A percentile compares a stretch with the other conserved stretches of the same genome.
phyloP scores from a whole-genome alignment of 2,113 vertebrate genomes.

The Larimichthys polyactis region DNA sequence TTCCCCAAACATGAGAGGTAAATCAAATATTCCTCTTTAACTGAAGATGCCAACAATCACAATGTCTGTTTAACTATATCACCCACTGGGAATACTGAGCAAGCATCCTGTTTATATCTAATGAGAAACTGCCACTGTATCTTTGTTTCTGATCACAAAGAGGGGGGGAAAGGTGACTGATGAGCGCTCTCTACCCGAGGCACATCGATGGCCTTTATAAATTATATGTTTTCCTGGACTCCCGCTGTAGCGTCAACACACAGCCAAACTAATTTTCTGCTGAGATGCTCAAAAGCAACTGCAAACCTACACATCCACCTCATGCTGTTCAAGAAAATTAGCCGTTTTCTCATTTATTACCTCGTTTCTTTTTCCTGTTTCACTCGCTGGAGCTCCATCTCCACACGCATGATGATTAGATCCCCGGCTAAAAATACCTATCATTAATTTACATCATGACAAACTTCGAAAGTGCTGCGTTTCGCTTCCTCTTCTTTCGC shows the following conservation, averaged over 20 bases:
- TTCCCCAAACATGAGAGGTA: neutral
- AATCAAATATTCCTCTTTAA: neutral
- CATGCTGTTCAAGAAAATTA: constrained; percentile 76
- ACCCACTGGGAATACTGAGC: neutral
- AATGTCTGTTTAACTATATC: neutral
- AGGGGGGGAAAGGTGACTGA: constrained; percentile 7
- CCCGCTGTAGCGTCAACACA: constrained; percentile 43
- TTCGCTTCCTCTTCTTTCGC: constrained; percentile 8
- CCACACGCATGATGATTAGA: constrained; percentile 67
- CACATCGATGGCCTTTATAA: constrained; percentile 23
- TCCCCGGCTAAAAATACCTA: constrained; percentile 70
- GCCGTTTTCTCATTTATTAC: constrained; percentile 66
- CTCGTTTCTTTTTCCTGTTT: constrained; percentile 44
- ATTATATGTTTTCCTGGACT: constrained; percentile 40
- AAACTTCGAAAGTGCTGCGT: constrained; percentile 58
- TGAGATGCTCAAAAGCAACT: constrained; percentile 45
- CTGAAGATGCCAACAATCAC: neutral
- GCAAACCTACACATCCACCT: constrained; percentile 67
- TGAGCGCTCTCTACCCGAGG: constrained; percentile 24
- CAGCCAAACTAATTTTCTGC: constrained; percentile 56
- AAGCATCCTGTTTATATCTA: constrained; percentile 12
- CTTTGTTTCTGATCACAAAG: constrained; percentile 15
- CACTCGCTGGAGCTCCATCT: constrained; percentile 37
- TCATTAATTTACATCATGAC: constrained; percentile 73
- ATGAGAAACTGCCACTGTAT: neutral